Evolutionary conservation across 1,140 invertebrate species (phyloP).

Genomic region (Lysiphlebus fabarum): DNA sequence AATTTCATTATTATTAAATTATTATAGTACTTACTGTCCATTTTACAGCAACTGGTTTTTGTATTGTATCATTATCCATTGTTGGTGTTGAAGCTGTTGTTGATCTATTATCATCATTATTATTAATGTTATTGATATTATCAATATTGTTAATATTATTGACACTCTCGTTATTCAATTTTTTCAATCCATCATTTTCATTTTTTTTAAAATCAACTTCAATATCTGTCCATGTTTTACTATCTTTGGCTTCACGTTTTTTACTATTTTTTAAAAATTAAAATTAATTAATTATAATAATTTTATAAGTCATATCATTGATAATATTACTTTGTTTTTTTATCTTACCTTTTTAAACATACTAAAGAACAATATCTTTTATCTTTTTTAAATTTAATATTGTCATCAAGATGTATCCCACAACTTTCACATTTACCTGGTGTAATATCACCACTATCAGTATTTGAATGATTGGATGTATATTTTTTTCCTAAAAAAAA

Average conservation of each 20-base stretch:
- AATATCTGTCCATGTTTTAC: constrained; percentile 47
- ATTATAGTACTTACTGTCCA: constrained; percentile 63
- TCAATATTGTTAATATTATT: too few species aligned
- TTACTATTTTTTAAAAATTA: constrained; percentile 38
- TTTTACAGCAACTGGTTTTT: constrained; percentile 73
- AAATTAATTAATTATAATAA: not conserved
- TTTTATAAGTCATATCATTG: constrained; percentile 34
- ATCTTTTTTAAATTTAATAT: constrained; percentile 70
- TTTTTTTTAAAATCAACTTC: constrained; percentile 42
- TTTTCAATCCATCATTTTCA: constrained; percentile 48
- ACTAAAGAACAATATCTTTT: constrained; percentile 76
- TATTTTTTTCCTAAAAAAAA: constrained; percentile 46
- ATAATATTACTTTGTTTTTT: too few species aligned
- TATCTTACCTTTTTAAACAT: constrained; percentile 67
- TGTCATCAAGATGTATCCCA: constrained; percentile 64
- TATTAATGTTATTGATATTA: constrained; percentile 9
- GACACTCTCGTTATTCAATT: constrained; percentile 22
- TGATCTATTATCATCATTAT: constrained; percentile 54
- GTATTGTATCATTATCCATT: constrained; percentile 49
- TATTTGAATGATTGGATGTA: constrained; percentile 47
- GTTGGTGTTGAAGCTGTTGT: constrained; percentile 50
- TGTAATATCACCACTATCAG: constrained; percentile 52
- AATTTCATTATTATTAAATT: not conserved
- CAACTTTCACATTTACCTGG: constrained; percentile 75
- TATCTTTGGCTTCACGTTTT: constrained; percentile 45